phyloP scores from a whole-genome alignment of 2,797 vertebrate species.

The Myoxocephalus aenaeus region DNA sequence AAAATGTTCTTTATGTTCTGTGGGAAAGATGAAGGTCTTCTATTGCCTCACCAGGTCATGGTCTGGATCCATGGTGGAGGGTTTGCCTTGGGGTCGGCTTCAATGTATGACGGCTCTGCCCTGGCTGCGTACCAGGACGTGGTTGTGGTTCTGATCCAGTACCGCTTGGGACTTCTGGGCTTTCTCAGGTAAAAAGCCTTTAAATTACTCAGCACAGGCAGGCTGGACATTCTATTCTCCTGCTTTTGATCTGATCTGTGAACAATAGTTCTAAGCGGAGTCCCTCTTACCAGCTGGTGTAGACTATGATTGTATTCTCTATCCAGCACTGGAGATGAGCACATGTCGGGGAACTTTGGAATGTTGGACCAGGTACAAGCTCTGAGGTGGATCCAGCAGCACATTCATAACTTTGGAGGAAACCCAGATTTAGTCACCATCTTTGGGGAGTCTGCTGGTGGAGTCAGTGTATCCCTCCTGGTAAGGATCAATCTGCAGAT shows the following conservation, averaged over 20 bases:
- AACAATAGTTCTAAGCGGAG: not conserved
- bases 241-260: not conserved
- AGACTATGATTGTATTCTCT: slow-evolving; percentile 10
- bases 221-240: not conserved
- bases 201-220: not conserved
- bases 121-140: slow-evolving; percentile 85
- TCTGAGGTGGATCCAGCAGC: slow-evolving; percentile 82
- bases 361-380: slow-evolving; percentile 83
- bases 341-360: slow-evolving; percentile 81
- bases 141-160: slow-evolving; percentile 87
- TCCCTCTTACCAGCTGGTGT: not conserved
- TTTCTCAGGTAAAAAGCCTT: slow-evolving; percentile 85
- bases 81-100: slow-evolving; percentile 68
- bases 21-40: not conserved
- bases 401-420: slow-evolving; percentile 85
- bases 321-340: slow-evolving; percentile 76
- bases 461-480: slow-evolving; percentile 79
- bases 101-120: slow-evolving; percentile 78
- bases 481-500: slow-evolving; percentile 54
- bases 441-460: slow-evolving; percentile 86
- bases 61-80: slow-evolving; percentile 88
- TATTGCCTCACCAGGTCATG: slow-evolving; percentile 83
- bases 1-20: not conserved
- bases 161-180: slow-evolving; percentile 86
- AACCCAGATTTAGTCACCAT: slow-evolving; percentile 81